phyloP scores from a whole-genome alignment of 2,113 vertebrate genomes.

The Apistogramma diplotaenia region DNA sequence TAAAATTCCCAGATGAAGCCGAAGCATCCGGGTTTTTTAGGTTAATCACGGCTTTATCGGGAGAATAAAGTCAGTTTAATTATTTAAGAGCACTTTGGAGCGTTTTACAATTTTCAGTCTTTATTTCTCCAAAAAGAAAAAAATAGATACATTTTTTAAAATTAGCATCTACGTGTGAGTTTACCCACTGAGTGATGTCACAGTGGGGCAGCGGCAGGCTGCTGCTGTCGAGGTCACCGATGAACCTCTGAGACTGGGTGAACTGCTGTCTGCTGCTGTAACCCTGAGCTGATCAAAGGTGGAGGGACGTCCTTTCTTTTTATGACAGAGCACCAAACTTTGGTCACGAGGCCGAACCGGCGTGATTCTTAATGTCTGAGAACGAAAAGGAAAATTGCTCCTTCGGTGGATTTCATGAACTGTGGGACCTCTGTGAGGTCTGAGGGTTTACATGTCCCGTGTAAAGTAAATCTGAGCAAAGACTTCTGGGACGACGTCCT shows the following conservation, averaged over 20 bases:
- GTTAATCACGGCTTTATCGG: neutral
- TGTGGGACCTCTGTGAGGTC: neutral
- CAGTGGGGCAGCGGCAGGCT: neutral
- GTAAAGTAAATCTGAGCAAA: neutral
- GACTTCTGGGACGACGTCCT: neutral
- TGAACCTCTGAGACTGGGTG: neutral
- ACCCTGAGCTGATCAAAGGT: neutral
- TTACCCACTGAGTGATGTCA: too few relatives aligned
- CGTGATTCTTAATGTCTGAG: neutral
- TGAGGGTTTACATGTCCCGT: neutral
- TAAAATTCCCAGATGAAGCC: neutral
- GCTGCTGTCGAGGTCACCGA: neutral
- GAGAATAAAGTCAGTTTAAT: neutral
- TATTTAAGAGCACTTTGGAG: neutral
- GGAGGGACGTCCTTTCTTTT: neutral
- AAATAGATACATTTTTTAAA: too few relatives aligned
- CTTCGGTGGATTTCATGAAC: neutral
- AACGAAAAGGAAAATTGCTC: neutral
- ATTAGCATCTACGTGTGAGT: neutral
- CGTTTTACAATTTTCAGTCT: neutral
- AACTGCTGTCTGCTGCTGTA: neutral
- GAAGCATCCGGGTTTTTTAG: neutral
- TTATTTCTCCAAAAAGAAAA: neutral
- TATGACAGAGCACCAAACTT: neutral
- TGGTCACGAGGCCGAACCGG: neutral